Evolutionary conservation across 2,888 invertebrate genomes (phyloP).

Genomic region (Thysanoteuthis rhombus): DNA sequence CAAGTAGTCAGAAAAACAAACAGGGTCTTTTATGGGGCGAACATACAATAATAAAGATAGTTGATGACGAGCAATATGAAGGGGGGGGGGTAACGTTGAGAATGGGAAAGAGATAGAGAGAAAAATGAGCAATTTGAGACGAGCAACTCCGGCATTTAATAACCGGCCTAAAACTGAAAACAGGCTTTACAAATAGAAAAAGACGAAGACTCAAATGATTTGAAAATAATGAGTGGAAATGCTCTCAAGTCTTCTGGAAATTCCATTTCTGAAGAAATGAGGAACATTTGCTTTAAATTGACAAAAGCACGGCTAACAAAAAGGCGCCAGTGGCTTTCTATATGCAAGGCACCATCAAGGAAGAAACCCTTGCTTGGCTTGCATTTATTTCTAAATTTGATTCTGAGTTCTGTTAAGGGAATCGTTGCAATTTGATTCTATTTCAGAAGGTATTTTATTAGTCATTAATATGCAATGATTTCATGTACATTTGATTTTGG

Average conservation of each 20-base stretch:
- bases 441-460: no score
- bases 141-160: no score
- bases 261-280: not conserved
- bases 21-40: not conserved
- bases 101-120: no score
- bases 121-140: no score
- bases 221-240: not conserved
- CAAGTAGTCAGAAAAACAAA: not conserved
- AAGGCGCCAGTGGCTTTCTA: not conserved
- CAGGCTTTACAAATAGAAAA: not conserved
- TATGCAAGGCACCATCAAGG: no score
- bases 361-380: no score
- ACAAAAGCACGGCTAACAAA: not conserved
- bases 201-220: not conserved
- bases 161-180: not conserved
- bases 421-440: no score
- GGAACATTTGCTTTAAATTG: not conserved
- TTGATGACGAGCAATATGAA: not conserved
- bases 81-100: no score
- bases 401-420: no score
- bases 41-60: not conserved
- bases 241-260: not conserved
- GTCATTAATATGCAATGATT: no score
- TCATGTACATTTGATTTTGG: no score
- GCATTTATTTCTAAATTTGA: no score